Evolutionary conservation across 2,797 vertebrate genomes (phyloP).

Genomic region (Erpetoichthys calabaricus): DNA sequence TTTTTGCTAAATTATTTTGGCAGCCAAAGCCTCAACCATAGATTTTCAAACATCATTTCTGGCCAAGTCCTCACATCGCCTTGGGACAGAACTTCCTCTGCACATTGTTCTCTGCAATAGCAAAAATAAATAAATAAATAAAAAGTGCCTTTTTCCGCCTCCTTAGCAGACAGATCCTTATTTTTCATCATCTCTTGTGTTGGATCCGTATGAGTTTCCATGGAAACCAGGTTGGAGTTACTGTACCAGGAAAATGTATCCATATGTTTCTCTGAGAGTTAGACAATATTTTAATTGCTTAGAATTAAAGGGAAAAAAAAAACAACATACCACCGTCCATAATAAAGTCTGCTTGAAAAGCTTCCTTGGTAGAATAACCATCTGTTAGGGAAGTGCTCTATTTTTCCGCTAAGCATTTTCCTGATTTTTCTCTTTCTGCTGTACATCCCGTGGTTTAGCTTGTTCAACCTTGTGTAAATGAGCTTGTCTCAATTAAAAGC

Average conservation of each 20-base stretch:
- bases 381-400: conserved; percentile 26
- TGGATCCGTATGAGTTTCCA: conserved; percentile 23
- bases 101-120: no score
- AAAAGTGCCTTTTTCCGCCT: no score
- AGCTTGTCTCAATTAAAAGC: conserved; percentile 53
- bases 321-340: conserved; percentile 18
- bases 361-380: conserved; percentile 28
- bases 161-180: no score
- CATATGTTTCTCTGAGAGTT: conserved; percentile 19
- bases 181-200: background rate
- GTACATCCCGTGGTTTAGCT: no score
- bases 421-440: conserved; percentile 13
- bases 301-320: conserved; percentile 26
- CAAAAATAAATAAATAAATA: no score
- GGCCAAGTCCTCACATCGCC: no score
- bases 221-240: conserved; percentile 33
- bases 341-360: conserved; percentile 10
- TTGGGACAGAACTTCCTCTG: no score
- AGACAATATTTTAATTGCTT: conserved; percentile 36
- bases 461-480: conserved; percentile 18
- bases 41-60: no score
- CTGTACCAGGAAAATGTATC: conserved; percentile 24
- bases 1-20: no score
- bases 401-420: conserved; percentile 4
- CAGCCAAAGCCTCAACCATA: no score